Conservation (phyloP, 2,888 invertebrate species). For the Theodoxus fluviatilis region DNA sequence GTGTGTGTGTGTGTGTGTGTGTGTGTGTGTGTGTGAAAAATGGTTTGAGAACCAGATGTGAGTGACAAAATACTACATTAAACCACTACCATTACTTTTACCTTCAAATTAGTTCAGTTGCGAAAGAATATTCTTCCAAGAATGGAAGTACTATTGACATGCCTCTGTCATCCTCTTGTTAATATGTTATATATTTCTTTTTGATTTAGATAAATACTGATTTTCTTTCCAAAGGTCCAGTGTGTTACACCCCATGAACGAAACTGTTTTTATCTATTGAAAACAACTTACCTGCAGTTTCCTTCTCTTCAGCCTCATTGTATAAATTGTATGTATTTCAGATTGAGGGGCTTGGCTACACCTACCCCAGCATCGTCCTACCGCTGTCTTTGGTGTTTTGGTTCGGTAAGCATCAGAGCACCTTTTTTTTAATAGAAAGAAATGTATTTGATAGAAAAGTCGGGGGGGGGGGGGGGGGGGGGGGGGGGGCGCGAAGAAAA, state of each 20-base stretch:
- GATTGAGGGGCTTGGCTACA: constrained; percentile 60
- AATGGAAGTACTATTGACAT: too few relatives aligned
- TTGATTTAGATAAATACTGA: too few relatives aligned
- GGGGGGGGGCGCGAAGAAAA: too few relatives aligned
- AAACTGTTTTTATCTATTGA: too few relatives aligned
- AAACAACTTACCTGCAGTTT: too few relatives aligned
- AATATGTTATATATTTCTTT: too few relatives aligned
- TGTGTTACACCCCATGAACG: too few relatives aligned
- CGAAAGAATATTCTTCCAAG: too few relatives aligned
- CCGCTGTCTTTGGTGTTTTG: constrained; percentile 60
- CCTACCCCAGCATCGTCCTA: constrained; percentile 53
- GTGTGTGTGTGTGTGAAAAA: not conserved
- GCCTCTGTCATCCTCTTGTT: too few relatives aligned
- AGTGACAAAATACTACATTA: not conserved
- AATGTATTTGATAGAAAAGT: too few relatives aligned
- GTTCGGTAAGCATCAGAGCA: constrained; percentile 48
- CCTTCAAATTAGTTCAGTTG: not conserved
- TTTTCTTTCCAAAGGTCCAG: too few relatives aligned
- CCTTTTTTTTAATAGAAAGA: not conserved
- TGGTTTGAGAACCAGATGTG: not conserved
- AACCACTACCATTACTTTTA: not conserved
- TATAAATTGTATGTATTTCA: constrained; percentile 33
- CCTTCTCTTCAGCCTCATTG: not conserved
- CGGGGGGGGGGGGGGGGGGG: too few relatives aligned
- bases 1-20: constrained; percentile 2